Conservation (phyloP, 37 sponge, comb jelly and placozoan species). For the Theonella swinhoei region DNA sequence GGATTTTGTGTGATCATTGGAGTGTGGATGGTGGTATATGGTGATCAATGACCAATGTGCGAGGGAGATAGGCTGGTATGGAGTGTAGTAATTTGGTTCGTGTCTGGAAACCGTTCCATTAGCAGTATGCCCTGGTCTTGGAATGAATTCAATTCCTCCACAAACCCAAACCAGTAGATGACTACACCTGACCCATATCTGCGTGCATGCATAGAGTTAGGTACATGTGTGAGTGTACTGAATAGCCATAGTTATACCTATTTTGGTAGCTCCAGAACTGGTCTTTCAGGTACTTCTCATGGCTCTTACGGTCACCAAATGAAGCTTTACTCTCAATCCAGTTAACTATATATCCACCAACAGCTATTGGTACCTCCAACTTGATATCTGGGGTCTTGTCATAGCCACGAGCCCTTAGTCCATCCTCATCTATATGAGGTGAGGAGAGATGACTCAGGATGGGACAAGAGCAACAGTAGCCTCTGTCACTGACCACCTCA, state of each 20-base stretch:
- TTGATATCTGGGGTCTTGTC: conserved; percentile 94
- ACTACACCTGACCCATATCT: conserved; percentile 93
- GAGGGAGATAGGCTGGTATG: too few species aligned
- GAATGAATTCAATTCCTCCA: conserved; percentile 64
- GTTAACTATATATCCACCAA: conserved; percentile 63
- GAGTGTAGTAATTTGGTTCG: neutral
- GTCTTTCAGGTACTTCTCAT: conserved; percentile 74
- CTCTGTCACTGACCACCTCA: too few species aligned
- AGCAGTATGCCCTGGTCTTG: conserved; percentile 68
- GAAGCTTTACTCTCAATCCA: conserved; percentile 96
- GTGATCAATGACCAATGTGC: too few species aligned
- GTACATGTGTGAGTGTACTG: neutral
- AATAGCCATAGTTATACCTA: conserved; percentile 43
- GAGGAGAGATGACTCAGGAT: neutral
- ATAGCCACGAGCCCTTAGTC: conserved; percentile 67
- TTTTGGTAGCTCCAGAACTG: conserved; percentile 90
- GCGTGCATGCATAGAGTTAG: neutral
- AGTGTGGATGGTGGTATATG: neutral
- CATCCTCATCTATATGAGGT: conserved; percentile 53
- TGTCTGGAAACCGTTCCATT: conserved; percentile 41
- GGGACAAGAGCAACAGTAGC: neutral
- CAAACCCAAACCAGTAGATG: conserved; percentile 93
- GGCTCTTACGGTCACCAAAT: conserved; percentile 81
- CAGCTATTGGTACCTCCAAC: conserved; percentile 77
- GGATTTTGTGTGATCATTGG: neutral